Evolutionary conservation across 2,888 invertebrate species (phyloP).

Genomic region (Oxyscelio sp.): DNA sequence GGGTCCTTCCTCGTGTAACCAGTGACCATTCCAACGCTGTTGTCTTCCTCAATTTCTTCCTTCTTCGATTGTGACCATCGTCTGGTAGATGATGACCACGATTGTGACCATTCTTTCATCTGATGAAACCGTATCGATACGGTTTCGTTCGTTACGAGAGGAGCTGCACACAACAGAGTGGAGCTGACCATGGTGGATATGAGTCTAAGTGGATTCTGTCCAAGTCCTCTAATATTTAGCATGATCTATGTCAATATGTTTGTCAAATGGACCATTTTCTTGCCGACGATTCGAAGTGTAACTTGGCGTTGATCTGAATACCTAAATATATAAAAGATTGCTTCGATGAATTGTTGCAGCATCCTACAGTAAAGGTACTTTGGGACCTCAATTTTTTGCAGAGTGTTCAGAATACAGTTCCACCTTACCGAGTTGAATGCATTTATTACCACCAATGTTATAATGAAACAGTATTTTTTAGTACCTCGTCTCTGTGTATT

Average conservation of each 20-base stretch:
- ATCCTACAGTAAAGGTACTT: conserved; percentile 56
- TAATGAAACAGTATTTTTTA: too few species aligned
- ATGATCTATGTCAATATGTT: conserved; percentile 1
- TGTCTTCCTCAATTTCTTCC: conserved; percentile 43
- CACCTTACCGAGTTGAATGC: too few species aligned
- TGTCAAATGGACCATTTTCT: neutral
- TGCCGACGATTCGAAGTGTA: neutral
- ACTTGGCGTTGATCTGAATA: conserved; percentile 54
- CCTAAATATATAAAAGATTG: conserved; percentile 68
- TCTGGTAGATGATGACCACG: too few species aligned
- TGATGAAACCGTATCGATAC: too few species aligned
- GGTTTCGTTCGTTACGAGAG: too few species aligned
- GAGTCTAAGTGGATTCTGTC: conserved; percentile 32
- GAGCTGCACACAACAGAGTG: conserved; percentile 23
- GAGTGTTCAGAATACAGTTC: too few species aligned
- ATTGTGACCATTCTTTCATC: neutral
- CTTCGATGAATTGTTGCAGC: conserved; percentile 28
- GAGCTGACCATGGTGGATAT: conserved; percentile 39
- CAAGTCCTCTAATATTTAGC: conserved; percentile 15
- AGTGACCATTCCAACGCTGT: conserved; percentile 61
- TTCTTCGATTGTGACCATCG: neutral
- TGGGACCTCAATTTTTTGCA: too few species aligned
- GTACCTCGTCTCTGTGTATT: too few species aligned
- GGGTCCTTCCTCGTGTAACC: conserved; percentile 59
- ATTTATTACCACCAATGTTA: too few species aligned